These are phyloP conservation scores for Harpagoxenus sublaevis DNA, from an alignment of 2,888 invertebrate species.

Conservation along the genomic window DNA sequence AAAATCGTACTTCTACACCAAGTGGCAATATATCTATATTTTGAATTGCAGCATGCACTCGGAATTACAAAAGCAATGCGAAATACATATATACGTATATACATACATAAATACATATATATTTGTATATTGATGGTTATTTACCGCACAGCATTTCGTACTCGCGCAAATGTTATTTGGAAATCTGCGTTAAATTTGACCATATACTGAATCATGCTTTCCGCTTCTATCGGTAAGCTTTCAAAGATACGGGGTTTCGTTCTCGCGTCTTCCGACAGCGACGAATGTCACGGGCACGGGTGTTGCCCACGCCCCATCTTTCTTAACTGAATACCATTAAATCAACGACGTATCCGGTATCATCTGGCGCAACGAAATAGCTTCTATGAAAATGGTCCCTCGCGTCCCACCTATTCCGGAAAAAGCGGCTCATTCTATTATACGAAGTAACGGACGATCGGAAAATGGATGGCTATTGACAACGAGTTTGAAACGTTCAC, in stretches of 20 bases:
- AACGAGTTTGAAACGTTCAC: constrained; percentile 36
- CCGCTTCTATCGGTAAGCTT: constrained; percentile 44
- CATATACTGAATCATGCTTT: constrained; percentile 63
- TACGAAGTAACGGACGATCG: constrained; percentile 43
- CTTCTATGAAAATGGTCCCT: constrained; percentile 34
- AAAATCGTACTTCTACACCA: background rate
- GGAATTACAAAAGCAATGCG: constrained; percentile 19
- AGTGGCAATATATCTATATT: constrained; percentile 9
- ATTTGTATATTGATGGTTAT: constrained; percentile 16
- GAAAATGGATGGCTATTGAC: constrained; percentile 56
- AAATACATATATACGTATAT: constrained; percentile 11
- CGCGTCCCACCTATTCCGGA: constrained; percentile 7
- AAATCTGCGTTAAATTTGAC: constrained; percentile 62
- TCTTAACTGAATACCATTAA: constrained; percentile 21
- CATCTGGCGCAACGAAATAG: constrained; percentile 22
- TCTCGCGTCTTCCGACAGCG: constrained; percentile 35
- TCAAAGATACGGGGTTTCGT: background rate
- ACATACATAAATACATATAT: background rate
- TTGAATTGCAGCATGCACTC: constrained; percentile 17
- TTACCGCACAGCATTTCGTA: constrained; percentile 38
- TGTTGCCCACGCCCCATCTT: background rate
- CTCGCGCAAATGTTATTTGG: constrained; percentile 66
- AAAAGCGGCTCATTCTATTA: constrained; percentile 50
- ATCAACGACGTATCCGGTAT: constrained; percentile 27
- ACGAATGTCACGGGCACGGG: constrained; percentile 29